Percentiles rank a stretch among this genome's conserved stretches.
phyloP scores from a whole-genome alignment of 2,797 vertebrate species.

The Hydrolagus colliei region DNA sequence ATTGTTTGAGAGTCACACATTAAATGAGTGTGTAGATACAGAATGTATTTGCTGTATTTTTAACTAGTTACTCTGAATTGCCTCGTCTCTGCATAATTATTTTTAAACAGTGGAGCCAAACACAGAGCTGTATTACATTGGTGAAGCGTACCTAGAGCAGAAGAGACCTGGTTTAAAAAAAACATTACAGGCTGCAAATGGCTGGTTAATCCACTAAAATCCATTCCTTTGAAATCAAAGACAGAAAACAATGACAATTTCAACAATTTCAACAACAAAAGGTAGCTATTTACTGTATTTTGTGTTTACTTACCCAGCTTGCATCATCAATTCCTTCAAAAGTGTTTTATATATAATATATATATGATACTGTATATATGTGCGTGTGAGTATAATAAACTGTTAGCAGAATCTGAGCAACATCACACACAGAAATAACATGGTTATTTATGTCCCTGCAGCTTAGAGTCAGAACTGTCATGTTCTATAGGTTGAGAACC shows the following conservation, averaged over 20 bases:
- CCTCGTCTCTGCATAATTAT: not conserved
- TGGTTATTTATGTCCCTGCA: not conserved
- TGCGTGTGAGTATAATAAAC: not conserved
- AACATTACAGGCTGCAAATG: not conserved
- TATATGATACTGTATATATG: too few relatives aligned
- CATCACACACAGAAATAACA: not conserved
- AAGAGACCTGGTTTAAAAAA: not conserved
- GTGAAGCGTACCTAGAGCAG: too few relatives aligned
- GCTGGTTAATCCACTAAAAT: not conserved
- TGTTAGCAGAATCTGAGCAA: not conserved
- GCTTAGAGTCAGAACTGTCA: not conserved
- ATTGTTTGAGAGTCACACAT: not conserved
- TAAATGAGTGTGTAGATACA: not conserved
- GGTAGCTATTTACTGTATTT: not conserved
- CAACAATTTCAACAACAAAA: not conserved
- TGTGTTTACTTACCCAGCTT: conserved; percentile 12
- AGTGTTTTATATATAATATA: not conserved
- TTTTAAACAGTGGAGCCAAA: not conserved
- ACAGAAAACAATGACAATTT: not conserved
- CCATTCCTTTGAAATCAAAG: not conserved
- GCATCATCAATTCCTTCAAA: not conserved
- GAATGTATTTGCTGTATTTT: not conserved
- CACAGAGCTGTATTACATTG: not conserved
- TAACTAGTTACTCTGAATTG: not conserved
- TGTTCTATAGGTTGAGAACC: not conserved